Percentiles rank a stretch among this genome's conserved stretches.
Conservation (phyloP, 1,140 invertebrate species). For the Nasonia vitripennis region DNA sequence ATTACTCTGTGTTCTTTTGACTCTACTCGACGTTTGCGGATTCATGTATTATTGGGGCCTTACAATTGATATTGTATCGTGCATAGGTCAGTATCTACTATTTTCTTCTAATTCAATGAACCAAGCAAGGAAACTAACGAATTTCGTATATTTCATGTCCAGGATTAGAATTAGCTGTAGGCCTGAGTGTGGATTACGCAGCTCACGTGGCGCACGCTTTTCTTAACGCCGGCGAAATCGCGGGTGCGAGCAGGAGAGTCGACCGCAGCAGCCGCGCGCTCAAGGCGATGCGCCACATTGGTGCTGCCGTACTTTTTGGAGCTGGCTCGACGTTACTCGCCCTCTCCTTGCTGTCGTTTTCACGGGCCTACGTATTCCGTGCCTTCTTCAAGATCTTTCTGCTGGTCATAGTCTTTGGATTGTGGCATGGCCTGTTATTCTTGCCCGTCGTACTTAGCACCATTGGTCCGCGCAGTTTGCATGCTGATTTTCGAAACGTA, state of each 20-base stretch:
- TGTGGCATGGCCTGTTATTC: conserved; percentile 86
- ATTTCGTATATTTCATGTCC: neutral
- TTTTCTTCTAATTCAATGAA: conserved; percentile 2
- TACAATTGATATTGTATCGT: conserved; percentile 90
- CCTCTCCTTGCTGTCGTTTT: conserved; percentile 83
- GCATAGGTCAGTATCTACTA: conserved; percentile 77
- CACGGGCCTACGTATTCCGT: conserved; percentile 86
- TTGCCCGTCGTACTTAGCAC: conserved; percentile 85
- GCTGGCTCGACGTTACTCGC: conserved; percentile 87
- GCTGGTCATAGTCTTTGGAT: conserved; percentile 84
- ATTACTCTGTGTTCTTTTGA: conserved; percentile 85
- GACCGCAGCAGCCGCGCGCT: conserved; percentile 79
- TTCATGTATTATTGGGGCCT: conserved; percentile 90
- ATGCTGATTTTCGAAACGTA: conserved; percentile 43
- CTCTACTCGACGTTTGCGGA: conserved; percentile 87
- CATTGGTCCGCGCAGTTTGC: conserved; percentile 78
- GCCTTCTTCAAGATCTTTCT: conserved; percentile 90
- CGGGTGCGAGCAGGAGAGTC: conserved; percentile 62
- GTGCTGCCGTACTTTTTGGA: conserved; percentile 87
- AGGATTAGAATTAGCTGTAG: conserved; percentile 88
- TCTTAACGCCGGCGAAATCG: conserved; percentile 74
- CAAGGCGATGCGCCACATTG: conserved; percentile 84
- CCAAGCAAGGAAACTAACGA: neutral
- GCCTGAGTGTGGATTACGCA: conserved; percentile 92
- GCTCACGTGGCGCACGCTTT: conserved; percentile 92